phyloP scores from a whole-genome alignment of 2,113 vertebrate genomes.

The Dolichallabes microphthalmus region DNA sequence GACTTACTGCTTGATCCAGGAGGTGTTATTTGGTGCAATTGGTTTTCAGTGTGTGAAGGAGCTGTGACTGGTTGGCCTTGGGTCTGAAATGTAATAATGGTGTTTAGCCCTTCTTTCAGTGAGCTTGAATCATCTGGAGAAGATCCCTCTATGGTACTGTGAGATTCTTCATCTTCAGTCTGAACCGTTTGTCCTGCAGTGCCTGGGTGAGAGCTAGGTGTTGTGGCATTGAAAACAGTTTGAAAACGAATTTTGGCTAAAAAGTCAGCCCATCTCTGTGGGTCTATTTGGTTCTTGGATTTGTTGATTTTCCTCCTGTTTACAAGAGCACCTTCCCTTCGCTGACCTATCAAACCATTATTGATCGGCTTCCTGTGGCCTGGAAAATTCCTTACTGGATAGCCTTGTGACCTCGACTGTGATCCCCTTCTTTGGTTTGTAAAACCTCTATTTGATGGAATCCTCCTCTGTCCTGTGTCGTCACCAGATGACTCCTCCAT shows the following conservation, averaged over 20 bases:
- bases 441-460: not conserved
- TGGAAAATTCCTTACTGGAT: constrained; percentile 49
- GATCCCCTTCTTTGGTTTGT: constrained; percentile 22
- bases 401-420: constrained; percentile 29
- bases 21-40: constrained; percentile 35
- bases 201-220: constrained; percentile 44
- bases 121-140: constrained; percentile 68
- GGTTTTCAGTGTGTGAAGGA: constrained; percentile 20
- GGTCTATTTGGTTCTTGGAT: constrained; percentile 83
- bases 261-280: constrained; percentile 87
- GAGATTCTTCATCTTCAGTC: constrained; percentile 33
- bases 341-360: constrained; percentile 65
- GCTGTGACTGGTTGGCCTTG: constrained; percentile 41
- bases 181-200: constrained; percentile 47
- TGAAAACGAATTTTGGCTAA: constrained; percentile 86
- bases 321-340: constrained; percentile 75
- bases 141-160: constrained; percentile 65
- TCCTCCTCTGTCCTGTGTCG: constrained; percentile 45
- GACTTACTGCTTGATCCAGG: constrained; percentile 36
- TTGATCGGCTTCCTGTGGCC: constrained; percentile 44
- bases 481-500: constrained; percentile 79
- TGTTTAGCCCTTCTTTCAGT: constrained; percentile 63
- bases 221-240: constrained; percentile 61
- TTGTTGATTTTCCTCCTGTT: constrained; percentile 76
- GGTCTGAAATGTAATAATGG: constrained; percentile 26